phyloP scores from a whole-genome alignment of 2,888 invertebrate genomes.

The Eueremaeus valkanovi region DNA sequence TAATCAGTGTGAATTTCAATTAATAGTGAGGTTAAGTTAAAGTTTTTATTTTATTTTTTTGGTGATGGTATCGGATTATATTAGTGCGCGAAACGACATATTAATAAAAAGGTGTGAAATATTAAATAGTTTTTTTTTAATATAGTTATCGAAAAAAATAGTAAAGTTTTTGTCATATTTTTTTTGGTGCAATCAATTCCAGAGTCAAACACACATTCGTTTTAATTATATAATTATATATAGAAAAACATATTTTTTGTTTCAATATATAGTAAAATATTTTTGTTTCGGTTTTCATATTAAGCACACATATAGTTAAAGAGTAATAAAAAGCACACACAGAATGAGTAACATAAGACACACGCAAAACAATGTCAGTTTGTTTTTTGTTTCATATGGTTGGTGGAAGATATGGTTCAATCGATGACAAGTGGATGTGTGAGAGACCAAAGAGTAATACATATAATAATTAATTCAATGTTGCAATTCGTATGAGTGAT shows the following conservation, averaged over 20 bases:
- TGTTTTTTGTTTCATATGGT: neutral
- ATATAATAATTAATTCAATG: neutral
- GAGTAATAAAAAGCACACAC: neutral
- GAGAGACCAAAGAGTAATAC: neutral
- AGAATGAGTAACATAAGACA: neutral
- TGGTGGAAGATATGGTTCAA: constrained; percentile 4
- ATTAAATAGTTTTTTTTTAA: too few species aligned
- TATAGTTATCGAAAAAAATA: too few species aligned
- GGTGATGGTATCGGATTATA: neutral
- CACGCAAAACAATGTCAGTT: neutral
- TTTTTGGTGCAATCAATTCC: too few species aligned
- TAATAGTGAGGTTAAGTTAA: neutral
- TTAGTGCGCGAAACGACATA: neutral
- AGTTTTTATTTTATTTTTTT: neutral
- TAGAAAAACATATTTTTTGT: neutral
- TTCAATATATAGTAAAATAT: neutral
- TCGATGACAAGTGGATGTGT: neutral
- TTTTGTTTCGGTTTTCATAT: neutral
- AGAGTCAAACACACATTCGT: neutral
- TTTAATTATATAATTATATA: neutral
- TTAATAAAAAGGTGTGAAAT: too few species aligned
- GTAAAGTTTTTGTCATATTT: too few species aligned
- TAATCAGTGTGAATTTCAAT: neutral
- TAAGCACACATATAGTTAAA: neutral
- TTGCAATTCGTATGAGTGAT: constrained; percentile 1